A percentile compares a stretch with the other conserved stretches of the same genome.
Conservation (phyloP, 2,113 vertebrate genomes). For the Gobiocypris rarus region DNA sequence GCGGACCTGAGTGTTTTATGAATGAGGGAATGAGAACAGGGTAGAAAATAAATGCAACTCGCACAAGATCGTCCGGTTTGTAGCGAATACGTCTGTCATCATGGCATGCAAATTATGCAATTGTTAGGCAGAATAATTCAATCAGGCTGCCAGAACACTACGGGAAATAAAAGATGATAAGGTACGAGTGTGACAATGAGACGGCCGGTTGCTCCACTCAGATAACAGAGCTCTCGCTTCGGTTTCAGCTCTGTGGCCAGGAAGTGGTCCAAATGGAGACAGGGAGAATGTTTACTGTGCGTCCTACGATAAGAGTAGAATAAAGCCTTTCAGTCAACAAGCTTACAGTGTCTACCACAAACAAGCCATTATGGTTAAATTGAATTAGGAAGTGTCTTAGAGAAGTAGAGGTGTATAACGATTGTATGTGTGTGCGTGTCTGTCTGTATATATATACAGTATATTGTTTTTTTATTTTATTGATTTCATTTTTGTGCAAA, state of each 20-base stretch:
- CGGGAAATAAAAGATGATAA: slow-evolving; percentile 63
- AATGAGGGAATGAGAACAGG: slow-evolving; percentile 51
- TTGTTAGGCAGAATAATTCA: slow-evolving; percentile 63
- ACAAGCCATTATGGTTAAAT: slow-evolving; percentile 54
- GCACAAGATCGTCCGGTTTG: slow-evolving; percentile 50
- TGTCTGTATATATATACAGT: not conserved
- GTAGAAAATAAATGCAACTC: slow-evolving; percentile 56
- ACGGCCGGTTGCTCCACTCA: slow-evolving; percentile 57
- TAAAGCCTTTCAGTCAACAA: slow-evolving; percentile 56
- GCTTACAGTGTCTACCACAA: slow-evolving; percentile 39
- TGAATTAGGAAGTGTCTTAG: slow-evolving; percentile 9
- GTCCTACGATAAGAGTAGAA: slow-evolving; percentile 61
- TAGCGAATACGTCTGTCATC: slow-evolving; percentile 48
- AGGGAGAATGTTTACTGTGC: slow-evolving; percentile 59
- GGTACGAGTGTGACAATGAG: slow-evolving; percentile 44
- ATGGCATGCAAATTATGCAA: slow-evolving; percentile 65
- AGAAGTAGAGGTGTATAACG: slow-evolving; percentile 1
- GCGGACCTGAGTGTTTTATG: slow-evolving; percentile 74
- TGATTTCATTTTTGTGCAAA: not conserved
- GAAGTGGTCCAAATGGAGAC: slow-evolving; percentile 54
- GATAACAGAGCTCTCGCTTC: slow-evolving; percentile 57
- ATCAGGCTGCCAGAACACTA: slow-evolving; percentile 50
- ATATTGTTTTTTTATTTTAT: too few relatives aligned
- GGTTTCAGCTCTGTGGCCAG: slow-evolving; percentile 59
- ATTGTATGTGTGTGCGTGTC: not conserved